Base-by-base conservation (phyloP, 2,888 invertebrate genomes). In the Theodoxus fluviatilis region DNA sequence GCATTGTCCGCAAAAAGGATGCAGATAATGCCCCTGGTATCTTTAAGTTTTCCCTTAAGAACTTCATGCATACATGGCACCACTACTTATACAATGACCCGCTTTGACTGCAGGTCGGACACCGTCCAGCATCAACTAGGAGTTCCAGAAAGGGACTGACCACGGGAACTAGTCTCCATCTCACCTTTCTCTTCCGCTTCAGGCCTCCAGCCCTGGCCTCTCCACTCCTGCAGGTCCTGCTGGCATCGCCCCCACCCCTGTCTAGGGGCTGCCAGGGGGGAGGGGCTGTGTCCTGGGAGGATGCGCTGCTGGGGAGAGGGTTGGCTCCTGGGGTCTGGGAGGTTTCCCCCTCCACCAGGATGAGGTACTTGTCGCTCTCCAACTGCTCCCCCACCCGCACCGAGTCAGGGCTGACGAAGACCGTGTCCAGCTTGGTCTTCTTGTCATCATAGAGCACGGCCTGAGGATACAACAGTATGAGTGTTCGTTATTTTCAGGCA, bases 301-400 rank as follows among this genome's bases (percentile, higher is more conserved):
- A 22, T 18, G n/a, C 28, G 67, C 18, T 37, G 37, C 15, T 38
- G 25, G 67, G 22, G 43, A 9, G 28, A 25, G 6, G 1, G 57
- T 25, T 47, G 55, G 71, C 69, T 71, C 76, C 71, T 68, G 73
- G 63, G 49, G 73, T 68, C 49, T 71, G 68, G n/a, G 73, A 68
- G 12, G 52, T 76, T 31, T 75, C 49, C 25, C 79, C 78, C 69
- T 82, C 81, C 6, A 82, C 76, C 18, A 75, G 72, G 52, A 82
- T 81, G 49, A 75, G 76, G 67, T 80, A 78, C 65, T 52, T 63
- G 70, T 81, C 81, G 78, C 79, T 81, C 73, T 81, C 82, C 6
- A 81, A 67, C 67, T 82, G 80, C 65, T 81, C 81, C 15, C 81
- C 82, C 28, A 72, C 61, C 15, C 66, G 57, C 12, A 82, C 73